Conservation (phyloP, 2,888 invertebrate genomes). For the Chaitophorus viminalis region DNA sequence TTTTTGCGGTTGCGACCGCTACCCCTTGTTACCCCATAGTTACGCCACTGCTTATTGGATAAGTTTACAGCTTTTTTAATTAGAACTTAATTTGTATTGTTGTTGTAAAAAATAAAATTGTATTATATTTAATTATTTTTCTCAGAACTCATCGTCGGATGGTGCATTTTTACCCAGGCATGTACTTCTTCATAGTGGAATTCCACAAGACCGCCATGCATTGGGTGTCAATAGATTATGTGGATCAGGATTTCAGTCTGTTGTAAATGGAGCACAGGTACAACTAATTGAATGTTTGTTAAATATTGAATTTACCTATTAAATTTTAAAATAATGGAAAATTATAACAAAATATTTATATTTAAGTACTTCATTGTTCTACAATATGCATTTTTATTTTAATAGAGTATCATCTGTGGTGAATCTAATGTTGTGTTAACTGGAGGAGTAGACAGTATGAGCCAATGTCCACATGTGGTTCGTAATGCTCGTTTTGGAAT, state of each 20-base stretch:
- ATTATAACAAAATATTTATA: not conserved
- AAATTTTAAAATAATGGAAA: not conserved
- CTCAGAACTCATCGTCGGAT: slow-evolving; percentile 80
- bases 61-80: too few relatives aligned
- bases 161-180: slow-evolving; percentile 89
- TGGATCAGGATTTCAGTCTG: slow-evolving; percentile 96
- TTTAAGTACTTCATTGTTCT: not conserved
- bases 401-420: slow-evolving; percentile 85
- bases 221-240: slow-evolving; percentile 92
- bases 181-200: slow-evolving; percentile 83
- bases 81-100: too few relatives aligned
- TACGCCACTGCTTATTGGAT: too few relatives aligned
- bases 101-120: too few relatives aligned
- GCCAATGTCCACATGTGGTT: slow-evolving; percentile 86
- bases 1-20: too few relatives aligned
- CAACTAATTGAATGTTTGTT: slow-evolving; percentile 59
- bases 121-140: slow-evolving; percentile 33
- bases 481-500: slow-evolving; percentile 90
- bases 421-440: slow-evolving; percentile 86
- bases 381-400: slow-evolving; percentile 63
- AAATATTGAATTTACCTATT: not conserved
- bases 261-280: slow-evolving; percentile 91
- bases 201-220: slow-evolving; percentile 86
- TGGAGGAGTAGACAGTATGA: slow-evolving; percentile 97
- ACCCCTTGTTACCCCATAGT: too few relatives aligned